A percentile compares a stretch with the other conserved stretches of the same genome.
These are phyloP conservation scores for Lipotes vexillifer DNA, from an alignment of 2,113 vertebrate species.

Conservation along the genomic window DNA sequence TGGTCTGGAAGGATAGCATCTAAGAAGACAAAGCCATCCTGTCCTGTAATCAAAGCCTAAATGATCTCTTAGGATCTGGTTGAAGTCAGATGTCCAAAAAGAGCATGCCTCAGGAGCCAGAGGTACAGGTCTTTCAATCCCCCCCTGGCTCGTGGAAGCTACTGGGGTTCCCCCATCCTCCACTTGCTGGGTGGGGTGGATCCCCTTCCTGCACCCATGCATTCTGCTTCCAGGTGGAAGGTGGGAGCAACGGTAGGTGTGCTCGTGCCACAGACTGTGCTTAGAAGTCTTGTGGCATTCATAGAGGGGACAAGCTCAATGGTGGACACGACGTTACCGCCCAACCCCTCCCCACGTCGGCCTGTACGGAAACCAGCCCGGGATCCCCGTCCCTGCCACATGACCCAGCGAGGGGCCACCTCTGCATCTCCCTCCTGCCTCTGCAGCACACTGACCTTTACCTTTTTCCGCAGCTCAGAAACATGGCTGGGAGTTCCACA, in stretches of 20 bases:
- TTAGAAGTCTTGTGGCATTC: background rate
- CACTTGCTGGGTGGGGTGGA: too few relatives aligned
- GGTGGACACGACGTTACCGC: background rate
- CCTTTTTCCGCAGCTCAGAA: constrained; percentile 77
- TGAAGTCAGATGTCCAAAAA: background rate
- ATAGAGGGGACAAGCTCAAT: background rate
- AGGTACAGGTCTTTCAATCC: background rate
- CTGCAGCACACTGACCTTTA: constrained; percentile 67
- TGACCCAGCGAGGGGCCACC: rapidly evolving
- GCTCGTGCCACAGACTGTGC: background rate
- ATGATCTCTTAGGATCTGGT: background rate
- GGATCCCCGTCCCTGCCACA: background rate
- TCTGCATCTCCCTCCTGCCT: constrained; percentile 51
- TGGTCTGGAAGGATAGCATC: too few relatives aligned
- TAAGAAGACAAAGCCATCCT: background rate
- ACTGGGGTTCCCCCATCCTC: rapidly evolving
- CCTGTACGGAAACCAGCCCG: rapidly evolving
- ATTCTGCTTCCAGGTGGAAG: background rate
- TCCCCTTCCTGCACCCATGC: rapidly evolving
- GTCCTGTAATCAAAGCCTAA: background rate
- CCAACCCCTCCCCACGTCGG: background rate
- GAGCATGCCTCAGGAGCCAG: background rate
- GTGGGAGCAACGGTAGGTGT: background rate
- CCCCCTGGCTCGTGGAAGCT: background rate
- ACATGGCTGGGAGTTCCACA: constrained; percentile 71